These are phyloP conservation scores for Miltochrista miniata DNA, from an alignment of 2,888 invertebrate genomes.

Conservation along the genomic window DNA sequence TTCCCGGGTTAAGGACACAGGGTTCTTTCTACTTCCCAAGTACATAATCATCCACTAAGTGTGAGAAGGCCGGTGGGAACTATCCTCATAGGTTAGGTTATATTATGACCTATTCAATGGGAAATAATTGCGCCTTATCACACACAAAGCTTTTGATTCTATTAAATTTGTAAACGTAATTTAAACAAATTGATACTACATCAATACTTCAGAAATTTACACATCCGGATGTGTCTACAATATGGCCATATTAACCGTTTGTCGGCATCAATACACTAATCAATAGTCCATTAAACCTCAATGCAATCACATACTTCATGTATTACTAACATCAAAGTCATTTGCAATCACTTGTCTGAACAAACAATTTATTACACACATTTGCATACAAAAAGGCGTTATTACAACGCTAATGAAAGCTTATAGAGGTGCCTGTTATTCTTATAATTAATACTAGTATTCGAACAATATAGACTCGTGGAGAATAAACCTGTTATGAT, in stretches of 20 bases:
- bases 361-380: conserved; percentile 18
- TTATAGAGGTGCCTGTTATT: not conserved
- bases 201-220: too few species aligned
- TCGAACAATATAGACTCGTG: not conserved
- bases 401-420: conserved; percentile 18
- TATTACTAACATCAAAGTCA: not conserved
- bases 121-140: too few species aligned
- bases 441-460: not conserved
- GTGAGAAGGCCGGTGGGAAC: too few species aligned
- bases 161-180: too few species aligned
- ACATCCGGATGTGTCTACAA: too few species aligned
- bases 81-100: too few species aligned
- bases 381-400: conserved; percentile 30
- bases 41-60: too few species aligned
- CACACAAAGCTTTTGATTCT: too few species aligned
- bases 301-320: not conserved
- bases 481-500: not conserved
- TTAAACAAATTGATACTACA: too few species aligned
- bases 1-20: too few species aligned
- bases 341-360: conserved; percentile 6
- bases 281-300: conserved; percentile 1
- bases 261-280: not conserved
- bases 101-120: too few species aligned
- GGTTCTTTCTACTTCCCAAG: too few species aligned
- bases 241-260: not conserved